Conservation (phyloP, 2,797 vertebrate species). For the Thunnus albacares region DNA sequence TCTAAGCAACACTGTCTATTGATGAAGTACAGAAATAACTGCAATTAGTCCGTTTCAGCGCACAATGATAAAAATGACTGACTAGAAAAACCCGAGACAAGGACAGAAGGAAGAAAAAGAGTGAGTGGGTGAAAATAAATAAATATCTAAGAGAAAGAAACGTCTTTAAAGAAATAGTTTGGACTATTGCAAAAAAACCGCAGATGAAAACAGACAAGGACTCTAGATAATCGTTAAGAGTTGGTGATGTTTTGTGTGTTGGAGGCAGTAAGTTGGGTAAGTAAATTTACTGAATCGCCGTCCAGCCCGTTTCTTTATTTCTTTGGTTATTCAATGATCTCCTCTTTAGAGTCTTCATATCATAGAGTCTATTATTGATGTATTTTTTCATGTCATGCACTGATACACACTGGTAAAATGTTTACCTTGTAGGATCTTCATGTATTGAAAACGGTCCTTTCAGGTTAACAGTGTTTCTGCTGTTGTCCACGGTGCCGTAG, state of each 20-base stretch:
- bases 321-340: not conserved
- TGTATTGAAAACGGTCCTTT: constrained; percentile 87
- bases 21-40: constrained; percentile 13
- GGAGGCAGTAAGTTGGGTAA: not conserved
- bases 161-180: too few species aligned
- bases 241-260: not conserved
- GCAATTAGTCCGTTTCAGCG: constrained; percentile 14
- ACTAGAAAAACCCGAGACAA: constrained; percentile 8
- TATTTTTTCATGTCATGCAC: not conserved
- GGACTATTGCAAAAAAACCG: not conserved
- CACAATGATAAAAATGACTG: constrained; percentile 39
- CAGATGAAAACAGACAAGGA: not conserved
- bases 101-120: constrained; percentile 4
- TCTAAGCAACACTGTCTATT: constrained; percentile 9
- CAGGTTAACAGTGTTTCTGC: constrained; percentile 90
- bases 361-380: not conserved
- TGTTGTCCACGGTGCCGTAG: constrained; percentile 92
- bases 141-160: too few species aligned
- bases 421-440: constrained; percentile 94
- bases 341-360: not conserved
- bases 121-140: constrained; percentile 3
- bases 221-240: not conserved
- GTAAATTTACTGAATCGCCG: not conserved
- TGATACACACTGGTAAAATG: not conserved
- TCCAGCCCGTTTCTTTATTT: too few species aligned